These are phyloP conservation scores for Lepidothrix coronata DNA, from an alignment of 2,113 vertebrate species.

Conservation along the genomic window DNA sequence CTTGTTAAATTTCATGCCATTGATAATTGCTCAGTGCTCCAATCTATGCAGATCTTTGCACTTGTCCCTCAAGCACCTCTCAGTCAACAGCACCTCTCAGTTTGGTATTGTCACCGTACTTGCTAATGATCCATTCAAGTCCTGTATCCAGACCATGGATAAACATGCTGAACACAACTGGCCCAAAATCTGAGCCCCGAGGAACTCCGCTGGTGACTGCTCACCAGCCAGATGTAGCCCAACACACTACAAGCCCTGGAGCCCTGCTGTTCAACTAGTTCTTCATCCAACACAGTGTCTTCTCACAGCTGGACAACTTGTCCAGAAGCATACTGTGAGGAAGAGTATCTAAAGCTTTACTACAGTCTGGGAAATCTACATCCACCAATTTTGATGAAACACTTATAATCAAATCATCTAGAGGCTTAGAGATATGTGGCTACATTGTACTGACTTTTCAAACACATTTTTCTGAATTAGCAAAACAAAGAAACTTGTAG, in stretches of 20 bases:
- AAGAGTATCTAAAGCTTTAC: background rate
- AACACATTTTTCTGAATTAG: background rate
- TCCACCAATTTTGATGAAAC: background rate
- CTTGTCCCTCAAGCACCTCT: background rate
- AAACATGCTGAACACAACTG: background rate
- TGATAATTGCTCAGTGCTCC: background rate
- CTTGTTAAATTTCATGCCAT: background rate
- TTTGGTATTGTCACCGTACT: too few species aligned
- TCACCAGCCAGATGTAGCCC: background rate
- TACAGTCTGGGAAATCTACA: background rate
- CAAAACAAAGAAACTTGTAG: background rate
- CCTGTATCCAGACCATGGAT: background rate
- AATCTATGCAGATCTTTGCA: background rate
- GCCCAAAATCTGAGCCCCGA: background rate
- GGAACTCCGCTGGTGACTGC: background rate
- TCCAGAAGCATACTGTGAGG: background rate
- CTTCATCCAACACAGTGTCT: background rate
- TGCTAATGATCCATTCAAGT: background rate
- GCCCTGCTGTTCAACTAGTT: background rate
- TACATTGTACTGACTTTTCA: background rate
- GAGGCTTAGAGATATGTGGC: background rate
- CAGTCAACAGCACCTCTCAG: background rate
- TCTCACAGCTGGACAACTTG: background rate
- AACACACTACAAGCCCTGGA: background rate
- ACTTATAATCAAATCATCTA: background rate